These are phyloP conservation scores for Diuraphis noxia DNA, from an alignment of 1,140 invertebrate genomes.

Conservation along the genomic window DNA sequence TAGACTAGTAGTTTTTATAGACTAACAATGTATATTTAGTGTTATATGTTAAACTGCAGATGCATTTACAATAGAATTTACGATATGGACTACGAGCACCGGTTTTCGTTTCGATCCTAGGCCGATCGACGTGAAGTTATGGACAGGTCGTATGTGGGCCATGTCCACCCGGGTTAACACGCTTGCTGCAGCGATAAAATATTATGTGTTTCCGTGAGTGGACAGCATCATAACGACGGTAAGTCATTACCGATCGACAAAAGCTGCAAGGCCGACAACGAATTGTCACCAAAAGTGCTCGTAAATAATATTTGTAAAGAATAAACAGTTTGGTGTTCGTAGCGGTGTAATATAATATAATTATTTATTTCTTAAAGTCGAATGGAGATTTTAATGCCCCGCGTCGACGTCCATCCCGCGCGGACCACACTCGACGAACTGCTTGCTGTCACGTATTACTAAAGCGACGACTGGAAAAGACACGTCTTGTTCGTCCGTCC, in stretches of 20 bases:
- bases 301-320: neutral
- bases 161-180: neutral
- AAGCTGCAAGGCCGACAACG: neutral
- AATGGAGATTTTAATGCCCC: conserved; percentile 13
- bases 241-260: neutral
- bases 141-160: conserved; percentile 6
- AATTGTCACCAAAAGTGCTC: neutral
- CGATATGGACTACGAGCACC: neutral
- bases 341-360: neutral
- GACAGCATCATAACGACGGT: conserved; percentile 5
- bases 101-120: neutral
- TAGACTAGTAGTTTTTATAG: no score
- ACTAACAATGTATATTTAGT: no score
- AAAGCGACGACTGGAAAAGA: neutral
- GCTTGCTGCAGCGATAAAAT: neutral
- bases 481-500: neutral
- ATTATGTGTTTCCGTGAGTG: neutral
- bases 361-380: neutral
- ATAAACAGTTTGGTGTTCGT: neutral
- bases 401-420: neutral
- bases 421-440: neutral
- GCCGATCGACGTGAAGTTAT: neutral
- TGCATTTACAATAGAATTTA: neutral
- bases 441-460: neutral
- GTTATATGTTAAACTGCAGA: neutral